Conservation (phyloP, 1,140 invertebrate species). For the Zaprionus gabonicus region DNA sequence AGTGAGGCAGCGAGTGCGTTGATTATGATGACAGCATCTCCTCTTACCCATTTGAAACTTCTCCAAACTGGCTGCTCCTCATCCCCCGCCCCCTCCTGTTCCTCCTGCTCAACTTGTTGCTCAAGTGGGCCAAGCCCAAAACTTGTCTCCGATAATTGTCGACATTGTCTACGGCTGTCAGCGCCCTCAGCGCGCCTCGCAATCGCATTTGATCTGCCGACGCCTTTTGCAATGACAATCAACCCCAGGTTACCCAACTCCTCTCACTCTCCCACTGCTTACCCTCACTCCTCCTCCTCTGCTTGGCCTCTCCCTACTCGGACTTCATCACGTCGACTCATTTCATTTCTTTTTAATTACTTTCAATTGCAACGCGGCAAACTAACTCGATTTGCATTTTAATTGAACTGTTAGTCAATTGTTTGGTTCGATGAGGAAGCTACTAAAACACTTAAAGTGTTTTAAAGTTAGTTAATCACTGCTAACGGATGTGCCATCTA, state of each 20-base stretch:
- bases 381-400: neutral
- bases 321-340: neutral
- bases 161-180: slow-evolving; percentile 69
- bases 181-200: slow-evolving; percentile 17
- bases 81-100: neutral
- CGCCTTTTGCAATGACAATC: slow-evolving; percentile 52
- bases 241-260: slow-evolving; percentile 18
- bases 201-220: slow-evolving; percentile 76
- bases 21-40: slow-evolving; percentile 49
- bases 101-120: slow-evolving; percentile 18
- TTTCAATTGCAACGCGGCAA: neutral
- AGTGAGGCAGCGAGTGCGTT: slow-evolving; percentile 20
- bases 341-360: slow-evolving; percentile 28
- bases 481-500: neutral
- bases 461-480: neutral
- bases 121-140: slow-evolving; percentile 59
- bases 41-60: slow-evolving; percentile 8
- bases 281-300: neutral
- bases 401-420: neutral
- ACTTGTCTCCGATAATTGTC: slow-evolving; percentile 76
- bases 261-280: neutral
- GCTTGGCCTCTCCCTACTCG: too few relatives aligned
- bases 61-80: neutral
- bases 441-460: neutral
- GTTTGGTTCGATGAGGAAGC: neutral